A percentile compares a stretch with the other conserved stretches of the same genome.
Evolutionary conservation across 1,140 invertebrate genomes (phyloP).

Genomic region (Tetragnatha versicolor): DNA sequence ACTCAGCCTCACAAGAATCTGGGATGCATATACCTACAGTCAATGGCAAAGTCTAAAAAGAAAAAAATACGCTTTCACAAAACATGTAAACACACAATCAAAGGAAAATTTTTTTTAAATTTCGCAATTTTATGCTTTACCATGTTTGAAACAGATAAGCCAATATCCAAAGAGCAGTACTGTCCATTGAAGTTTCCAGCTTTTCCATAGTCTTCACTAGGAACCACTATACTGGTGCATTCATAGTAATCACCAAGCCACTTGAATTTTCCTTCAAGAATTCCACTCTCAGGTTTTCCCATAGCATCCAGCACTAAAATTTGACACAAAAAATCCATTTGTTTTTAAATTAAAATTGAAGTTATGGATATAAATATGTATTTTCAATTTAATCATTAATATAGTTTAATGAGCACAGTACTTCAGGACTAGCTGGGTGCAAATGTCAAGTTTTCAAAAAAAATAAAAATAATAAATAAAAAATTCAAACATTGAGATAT

Average conservation of each 20-base stretch:
- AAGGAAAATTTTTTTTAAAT: not conserved
- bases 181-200: conserved; percentile 19
- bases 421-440: no score
- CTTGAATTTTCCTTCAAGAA: conserved; percentile 16
- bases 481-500: no score
- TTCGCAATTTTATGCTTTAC: no score
- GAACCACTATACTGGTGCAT: conserved; percentile 20
- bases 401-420: no score
- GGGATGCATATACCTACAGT: not conserved
- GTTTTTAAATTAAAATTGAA: no score
- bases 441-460: no score
- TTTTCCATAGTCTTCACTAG: not conserved
- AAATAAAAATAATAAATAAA: no score
- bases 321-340: no score
- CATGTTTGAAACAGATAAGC: not conserved
- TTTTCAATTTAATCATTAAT: no score
- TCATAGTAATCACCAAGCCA: conserved; percentile 40
- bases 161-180: conserved; percentile 10
- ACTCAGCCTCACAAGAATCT: not conserved
- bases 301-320: conserved; percentile 44
- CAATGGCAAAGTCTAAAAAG: not conserved
- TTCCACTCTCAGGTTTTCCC: conserved; percentile 45
- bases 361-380: no score
- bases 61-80: not conserved
- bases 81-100: not conserved